phyloP scores from a whole-genome alignment of 2,888 invertebrate genomes.

The Lapara coniferarum region DNA sequence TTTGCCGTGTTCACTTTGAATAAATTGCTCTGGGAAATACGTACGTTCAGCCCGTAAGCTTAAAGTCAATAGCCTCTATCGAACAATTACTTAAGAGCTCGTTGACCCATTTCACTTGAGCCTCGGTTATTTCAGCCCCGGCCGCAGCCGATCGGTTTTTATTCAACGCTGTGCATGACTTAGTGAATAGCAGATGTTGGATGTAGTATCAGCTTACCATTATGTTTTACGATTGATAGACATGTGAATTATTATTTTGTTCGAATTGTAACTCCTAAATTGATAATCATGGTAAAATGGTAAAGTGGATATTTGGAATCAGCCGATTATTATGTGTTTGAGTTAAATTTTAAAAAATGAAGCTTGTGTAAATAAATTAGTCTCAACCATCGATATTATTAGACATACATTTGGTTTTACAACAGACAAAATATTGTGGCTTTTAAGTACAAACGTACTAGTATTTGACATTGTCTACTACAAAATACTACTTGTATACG shows the following conservation, averaged over 20 bases:
- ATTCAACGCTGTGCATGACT: slow-evolving; percentile 45
- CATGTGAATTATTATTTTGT: not conserved
- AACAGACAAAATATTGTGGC: no score
- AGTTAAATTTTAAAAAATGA: no score
- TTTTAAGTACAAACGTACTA: no score
- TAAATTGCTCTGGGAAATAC: slow-evolving; percentile 29
- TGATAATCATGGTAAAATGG: no score
- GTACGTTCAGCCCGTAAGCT: slow-evolving; percentile 34
- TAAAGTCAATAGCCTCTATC: slow-evolving; percentile 50
- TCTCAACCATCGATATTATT: no score
- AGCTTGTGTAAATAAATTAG: no score
- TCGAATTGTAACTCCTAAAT: not conserved
- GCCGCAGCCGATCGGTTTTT: slow-evolving; percentile 46
- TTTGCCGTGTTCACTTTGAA: slow-evolving; percentile 27
- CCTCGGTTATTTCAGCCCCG: slow-evolving; percentile 52
- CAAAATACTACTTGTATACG: no score
- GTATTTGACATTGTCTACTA: no score
- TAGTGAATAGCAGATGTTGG: slow-evolving; percentile 50
- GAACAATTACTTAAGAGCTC: slow-evolving; percentile 66
- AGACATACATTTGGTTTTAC: no score
- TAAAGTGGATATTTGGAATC: no score
- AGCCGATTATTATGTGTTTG: no score
- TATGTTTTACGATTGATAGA: not conserved
- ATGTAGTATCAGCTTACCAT: slow-evolving; percentile 50
- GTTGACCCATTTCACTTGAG: slow-evolving; percentile 65